Percentiles rank a stretch among this genome's conserved stretches.
Evolutionary conservation across 1,140 invertebrate species (phyloP).

Genomic region (Watersipora subatra): DNA sequence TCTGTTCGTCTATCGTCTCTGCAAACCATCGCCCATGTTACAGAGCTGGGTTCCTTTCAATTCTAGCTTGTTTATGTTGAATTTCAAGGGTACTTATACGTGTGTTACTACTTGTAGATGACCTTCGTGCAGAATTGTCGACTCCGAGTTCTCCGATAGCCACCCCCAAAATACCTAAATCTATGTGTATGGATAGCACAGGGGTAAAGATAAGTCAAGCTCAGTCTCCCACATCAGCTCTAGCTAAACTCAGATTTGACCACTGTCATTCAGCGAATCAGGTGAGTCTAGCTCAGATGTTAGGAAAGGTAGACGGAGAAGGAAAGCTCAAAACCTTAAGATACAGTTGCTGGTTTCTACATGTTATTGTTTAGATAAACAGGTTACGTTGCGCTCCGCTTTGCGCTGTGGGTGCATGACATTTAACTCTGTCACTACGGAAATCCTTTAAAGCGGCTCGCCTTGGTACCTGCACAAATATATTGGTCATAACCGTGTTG

Average conservation of each 20-base stretch:
- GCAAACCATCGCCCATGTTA: neutral
- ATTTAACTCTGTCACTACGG: neutral
- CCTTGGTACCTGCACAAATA: no score
- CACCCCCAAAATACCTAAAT: neutral
- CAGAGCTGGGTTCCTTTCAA: neutral
- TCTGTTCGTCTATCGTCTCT: constrained; percentile 3
- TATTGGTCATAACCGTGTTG: constrained; percentile 37
- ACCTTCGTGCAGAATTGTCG: neutral
- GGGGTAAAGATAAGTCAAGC: constrained; percentile 15
- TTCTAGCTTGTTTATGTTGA: no score
- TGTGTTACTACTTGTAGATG: neutral
- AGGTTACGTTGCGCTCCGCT: no score
- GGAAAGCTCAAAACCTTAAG: no score
- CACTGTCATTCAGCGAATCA: constrained; percentile 12
- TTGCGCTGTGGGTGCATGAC: neutral
- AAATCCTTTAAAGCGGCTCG: neutral
- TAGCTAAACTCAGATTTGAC: constrained; percentile 38
- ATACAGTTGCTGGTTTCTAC: no score
- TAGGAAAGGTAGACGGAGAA: constrained; percentile 3
- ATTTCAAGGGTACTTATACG: neutral
- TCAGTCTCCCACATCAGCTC: constrained; percentile 37
- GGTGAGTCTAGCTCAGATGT: constrained; percentile 8
- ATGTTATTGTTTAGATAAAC: no score
- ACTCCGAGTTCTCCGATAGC: neutral
- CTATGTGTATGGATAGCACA: neutral